Evolutionary conservation across 2,888 invertebrate species (phyloP), one percentile per base, ranked within the genome.

Genomic region (Myathropa florea): DNA sequence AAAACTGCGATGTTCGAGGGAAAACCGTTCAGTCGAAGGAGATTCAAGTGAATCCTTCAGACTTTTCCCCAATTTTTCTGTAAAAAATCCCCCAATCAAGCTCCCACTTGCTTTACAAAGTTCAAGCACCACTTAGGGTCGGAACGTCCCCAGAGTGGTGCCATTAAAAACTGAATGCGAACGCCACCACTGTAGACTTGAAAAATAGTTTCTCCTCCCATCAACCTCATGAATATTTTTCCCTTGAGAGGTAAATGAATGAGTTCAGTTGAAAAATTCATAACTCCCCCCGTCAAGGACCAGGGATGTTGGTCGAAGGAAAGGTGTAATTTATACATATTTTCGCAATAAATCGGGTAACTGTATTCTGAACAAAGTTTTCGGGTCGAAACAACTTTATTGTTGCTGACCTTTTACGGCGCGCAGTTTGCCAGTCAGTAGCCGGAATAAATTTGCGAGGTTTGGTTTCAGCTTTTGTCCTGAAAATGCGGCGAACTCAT

Each of bases 311-410:
- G 33, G 33, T 10, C 18, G 18, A 46, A 46, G 18, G 18, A 46
- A 65, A 65, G 65, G 65, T 65, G 65, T 65, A 65, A 46, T 65
- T 65, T 65, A 65, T 46, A 39, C 14, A 64, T 65, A 65, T 65
- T 65, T 24, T 64, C 36, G 46, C 21, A 65, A 65, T 65, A 65
- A 65, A 65, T 65, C 65, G 39, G 4, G n/a, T n/a, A 7, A 18
- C 24, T 18, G 26, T 26, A 26, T n/a, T n/a, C 46, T 12, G 65
- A 26, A 26, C 26, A 46, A 65, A 65, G 39, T 65, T 65, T 64
- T 65, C 28, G 65, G 65, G 65, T 46, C 65, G 46, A 46, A 53
- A 65, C 46, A 65, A 65, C 18, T 65, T 65, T 65, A 65, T 53
- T 53, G 18, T 46, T 65, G 46, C 46, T 39, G 63, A 64, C 63